A percentile compares a stretch with the other conserved stretches of the same genome.
These are phyloP conservation scores for Platysternon megacephalum DNA, from an alignment of 2,113 vertebrate species.

Conservation along the genomic window DNA sequence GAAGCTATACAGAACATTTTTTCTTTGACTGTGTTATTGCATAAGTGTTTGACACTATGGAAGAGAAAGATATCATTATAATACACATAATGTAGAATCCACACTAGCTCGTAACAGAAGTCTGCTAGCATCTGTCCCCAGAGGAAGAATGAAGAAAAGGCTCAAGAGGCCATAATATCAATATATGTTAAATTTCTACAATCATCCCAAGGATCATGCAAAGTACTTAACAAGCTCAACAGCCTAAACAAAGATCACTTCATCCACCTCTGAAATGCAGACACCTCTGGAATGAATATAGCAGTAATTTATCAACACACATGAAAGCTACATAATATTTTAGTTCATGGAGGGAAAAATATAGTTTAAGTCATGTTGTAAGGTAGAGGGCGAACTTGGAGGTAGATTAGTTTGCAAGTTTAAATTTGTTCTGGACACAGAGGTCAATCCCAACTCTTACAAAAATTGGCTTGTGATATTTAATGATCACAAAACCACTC, in stretches of 20 bases:
- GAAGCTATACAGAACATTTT: constrained; percentile 32
- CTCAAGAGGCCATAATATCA: background rate
- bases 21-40: constrained; percentile 12
- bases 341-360: constrained; percentile 52
- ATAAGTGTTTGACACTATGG: background rate
- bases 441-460: background rate
- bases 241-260: constrained; percentile 40
- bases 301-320: constrained; percentile 50
- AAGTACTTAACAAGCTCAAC: constrained; percentile 19
- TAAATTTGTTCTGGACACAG: background rate
- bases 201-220: background rate
- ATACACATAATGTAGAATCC: fast-evolving
- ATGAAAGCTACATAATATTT: constrained; percentile 37
- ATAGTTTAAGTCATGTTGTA: background rate
- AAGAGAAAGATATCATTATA: background rate
- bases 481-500: background rate
- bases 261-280: constrained; percentile 44
- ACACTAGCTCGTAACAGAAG: fast-evolving
- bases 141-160: background rate
- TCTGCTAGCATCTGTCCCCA: background rate
- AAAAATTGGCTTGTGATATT: constrained; percentile 39
- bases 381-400: constrained; percentile 1
- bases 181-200: background rate
- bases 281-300: background rate
- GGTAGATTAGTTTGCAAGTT: background rate